Percentiles rank a stretch among this genome's conserved stretches.
Conservation (phyloP, 1,140 invertebrate species). For the Orius insidiosus region DNA sequence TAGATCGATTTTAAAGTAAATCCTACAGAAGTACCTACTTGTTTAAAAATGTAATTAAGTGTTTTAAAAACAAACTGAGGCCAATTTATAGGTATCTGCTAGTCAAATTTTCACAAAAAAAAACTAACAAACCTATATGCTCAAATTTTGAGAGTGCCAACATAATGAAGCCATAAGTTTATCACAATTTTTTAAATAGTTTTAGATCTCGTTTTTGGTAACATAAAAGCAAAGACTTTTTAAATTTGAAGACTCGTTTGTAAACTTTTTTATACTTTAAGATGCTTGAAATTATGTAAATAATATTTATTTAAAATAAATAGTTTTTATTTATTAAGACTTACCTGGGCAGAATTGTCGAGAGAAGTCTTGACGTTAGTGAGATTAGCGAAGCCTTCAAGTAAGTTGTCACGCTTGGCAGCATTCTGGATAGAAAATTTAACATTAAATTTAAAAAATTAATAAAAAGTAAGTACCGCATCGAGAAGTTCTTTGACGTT, state of each 20-base stretch:
- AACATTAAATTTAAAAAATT: background rate
- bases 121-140: background rate
- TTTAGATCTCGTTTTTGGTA: no score
- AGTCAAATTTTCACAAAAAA: slow-evolving; percentile 7
- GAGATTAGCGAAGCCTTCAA: background rate
- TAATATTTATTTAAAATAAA: slow-evolving; percentile 20
- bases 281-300: no score
- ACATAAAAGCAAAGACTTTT: no score
- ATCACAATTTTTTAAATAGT: no score
- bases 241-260: no score
- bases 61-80: slow-evolving; percentile 11
- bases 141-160: background rate
- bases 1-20: slow-evolving; percentile 8
- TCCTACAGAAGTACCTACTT: background rate
- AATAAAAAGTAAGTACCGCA: slow-evolving; percentile 18
- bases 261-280: no score
- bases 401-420: background rate
- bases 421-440: background rate
- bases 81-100: background rate
- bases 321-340: background rate
- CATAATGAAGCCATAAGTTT: slow-evolving; percentile 15
- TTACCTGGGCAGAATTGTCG: background rate
- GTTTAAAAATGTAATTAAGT: slow-evolving; percentile 1
- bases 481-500: slow-evolving; percentile 15
- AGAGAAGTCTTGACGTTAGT: background rate